Percentiles rank a stretch among this genome's conserved stretches.
phyloP scores from a whole-genome alignment of 1,140 invertebrate species.

The Bombus superbus region DNA sequence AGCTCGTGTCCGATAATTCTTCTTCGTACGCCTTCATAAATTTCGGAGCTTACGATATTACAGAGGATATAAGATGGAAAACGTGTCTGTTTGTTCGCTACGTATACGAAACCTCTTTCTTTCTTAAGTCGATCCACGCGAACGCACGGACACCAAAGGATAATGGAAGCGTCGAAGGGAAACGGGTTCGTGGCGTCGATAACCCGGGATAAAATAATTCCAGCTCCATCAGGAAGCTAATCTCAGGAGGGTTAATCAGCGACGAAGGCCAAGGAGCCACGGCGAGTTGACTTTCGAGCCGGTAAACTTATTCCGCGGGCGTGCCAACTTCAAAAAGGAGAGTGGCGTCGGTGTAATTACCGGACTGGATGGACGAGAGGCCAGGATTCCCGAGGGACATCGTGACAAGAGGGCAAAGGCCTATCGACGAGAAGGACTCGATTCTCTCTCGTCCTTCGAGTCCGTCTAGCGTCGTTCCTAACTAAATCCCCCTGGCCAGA shows the following conservation, averaged over 20 bases:
- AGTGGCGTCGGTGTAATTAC: constrained; percentile 57
- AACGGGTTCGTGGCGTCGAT: background rate
- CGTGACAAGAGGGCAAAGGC: constrained; percentile 8
- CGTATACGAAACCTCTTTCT: constrained; percentile 6
- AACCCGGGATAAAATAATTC: constrained; percentile 63
- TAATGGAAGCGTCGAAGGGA: constrained; percentile 9
- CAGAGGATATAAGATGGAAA: background rate
- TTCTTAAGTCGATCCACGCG: background rate
- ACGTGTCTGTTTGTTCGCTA: too few species aligned
- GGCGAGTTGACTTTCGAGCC: constrained; percentile 42
- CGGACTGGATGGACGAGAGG: constrained; percentile 29
- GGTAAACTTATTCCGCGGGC: constrained; percentile 65
- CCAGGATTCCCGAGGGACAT: constrained; percentile 13
- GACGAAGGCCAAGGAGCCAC: constrained; percentile 38
- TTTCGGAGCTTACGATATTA: background rate
- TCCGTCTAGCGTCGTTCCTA: background rate
- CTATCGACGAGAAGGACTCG: constrained; percentile 4
- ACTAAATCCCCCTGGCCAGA: constrained; percentile 2
- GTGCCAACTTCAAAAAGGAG: constrained; percentile 65
- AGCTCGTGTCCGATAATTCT: background rate
- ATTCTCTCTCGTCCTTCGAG: constrained; percentile 9
- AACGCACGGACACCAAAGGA: too few species aligned
- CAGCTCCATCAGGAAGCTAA: constrained; percentile 60
- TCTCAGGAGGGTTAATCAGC: constrained; percentile 65
- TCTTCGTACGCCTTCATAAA: background rate